These are phyloP conservation scores for Perizoma flavofasciatum DNA, from an alignment of 2,888 invertebrate species.

Conservation along the genomic window DNA sequence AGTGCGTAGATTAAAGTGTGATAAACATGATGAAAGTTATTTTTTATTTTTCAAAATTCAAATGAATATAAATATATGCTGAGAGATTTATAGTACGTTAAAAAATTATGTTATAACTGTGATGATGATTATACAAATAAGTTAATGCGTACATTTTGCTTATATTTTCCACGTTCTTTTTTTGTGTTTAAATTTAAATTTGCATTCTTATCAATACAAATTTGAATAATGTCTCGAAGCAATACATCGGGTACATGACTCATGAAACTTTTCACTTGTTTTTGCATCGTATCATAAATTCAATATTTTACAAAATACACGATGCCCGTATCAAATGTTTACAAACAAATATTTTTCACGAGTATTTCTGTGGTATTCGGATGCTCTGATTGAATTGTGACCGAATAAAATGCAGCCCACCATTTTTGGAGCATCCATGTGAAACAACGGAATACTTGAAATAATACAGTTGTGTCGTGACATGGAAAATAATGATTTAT, in stretches of 20 bases:
- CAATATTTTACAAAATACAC: constrained; percentile 21
- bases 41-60: too few relatives aligned
- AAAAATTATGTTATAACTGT: neutral
- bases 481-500: constrained; percentile 3
- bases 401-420: constrained; percentile 20
- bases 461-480: neutral
- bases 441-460: constrained; percentile 13
- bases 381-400: constrained; percentile 22
- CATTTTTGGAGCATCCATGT: constrained; percentile 13
- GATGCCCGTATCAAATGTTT: constrained; percentile 25
- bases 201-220: too few relatives aligned
- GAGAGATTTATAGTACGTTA: too few relatives aligned
- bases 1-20: constrained; percentile 12
- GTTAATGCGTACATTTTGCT: neutral
- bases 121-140: neutral
- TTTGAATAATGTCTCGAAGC: too few relatives aligned
- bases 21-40: neutral
- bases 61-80: neutral
- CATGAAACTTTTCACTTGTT: neutral
- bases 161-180: neutral
- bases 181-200: neutral
- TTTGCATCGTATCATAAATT: neutral
- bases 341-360: constrained; percentile 23
- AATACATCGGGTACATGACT: too few relatives aligned
- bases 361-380: constrained; percentile 16